Conservation (phyloP, 2,888 invertebrate species). For the Scaptomyza parva region DNA sequence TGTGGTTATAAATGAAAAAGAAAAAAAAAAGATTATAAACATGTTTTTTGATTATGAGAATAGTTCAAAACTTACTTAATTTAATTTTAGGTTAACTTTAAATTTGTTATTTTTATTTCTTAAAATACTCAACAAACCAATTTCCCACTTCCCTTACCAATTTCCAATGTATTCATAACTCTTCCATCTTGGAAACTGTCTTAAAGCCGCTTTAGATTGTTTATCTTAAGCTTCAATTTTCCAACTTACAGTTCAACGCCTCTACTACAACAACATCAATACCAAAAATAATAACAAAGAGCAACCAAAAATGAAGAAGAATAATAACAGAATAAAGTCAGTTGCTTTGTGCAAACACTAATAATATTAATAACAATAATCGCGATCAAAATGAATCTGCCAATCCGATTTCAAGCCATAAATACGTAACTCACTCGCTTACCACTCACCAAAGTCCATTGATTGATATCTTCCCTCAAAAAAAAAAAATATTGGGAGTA, state of each 20-base stretch:
- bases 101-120: too few species aligned
- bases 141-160: background rate
- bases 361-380: slow-evolving; percentile 78
- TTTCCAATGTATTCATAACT: slow-evolving; percentile 1
- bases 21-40: too few species aligned
- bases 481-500: background rate
- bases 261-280: slow-evolving; percentile 4
- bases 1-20: too few species aligned
- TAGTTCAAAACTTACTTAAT: too few species aligned
- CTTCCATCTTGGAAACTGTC: background rate
- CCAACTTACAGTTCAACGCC: slow-evolving; percentile 59
- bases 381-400: slow-evolving; percentile 57
- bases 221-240: slow-evolving; percentile 51
- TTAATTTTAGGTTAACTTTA: too few species aligned
- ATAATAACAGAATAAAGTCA: slow-evolving; percentile 40
- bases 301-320: background rate
- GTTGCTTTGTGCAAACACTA: slow-evolving; percentile 59
- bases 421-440: slow-evolving; percentile 52
- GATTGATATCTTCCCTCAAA: slow-evolving; percentile 36
- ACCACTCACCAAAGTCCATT: slow-evolving; percentile 18
- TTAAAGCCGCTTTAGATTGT: slow-evolving; percentile 31
- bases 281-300: background rate
- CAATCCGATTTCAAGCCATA: slow-evolving; percentile 73
- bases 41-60: too few species aligned
- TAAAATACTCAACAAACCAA: too few species aligned